These are phyloP conservation scores for Pantala flavescens DNA, from an alignment of 1,140 invertebrate species.

Conservation along the genomic window DNA sequence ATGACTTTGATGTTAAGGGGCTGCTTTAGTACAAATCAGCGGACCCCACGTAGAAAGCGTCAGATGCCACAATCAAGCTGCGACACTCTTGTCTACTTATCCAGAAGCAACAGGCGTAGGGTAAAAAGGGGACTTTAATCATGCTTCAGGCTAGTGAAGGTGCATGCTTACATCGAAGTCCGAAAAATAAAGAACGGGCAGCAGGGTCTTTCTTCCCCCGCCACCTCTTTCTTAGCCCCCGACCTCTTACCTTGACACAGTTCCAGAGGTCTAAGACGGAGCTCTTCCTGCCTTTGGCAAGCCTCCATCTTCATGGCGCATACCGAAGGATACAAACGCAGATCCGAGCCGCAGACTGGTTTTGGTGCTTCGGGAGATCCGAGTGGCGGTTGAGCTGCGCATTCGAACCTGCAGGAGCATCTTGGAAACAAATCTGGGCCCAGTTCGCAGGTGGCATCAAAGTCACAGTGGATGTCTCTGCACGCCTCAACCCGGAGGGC, in stretches of 20 bases:
- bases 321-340: slow-evolving; percentile 64
- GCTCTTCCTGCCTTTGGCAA: slow-evolving; percentile 70
- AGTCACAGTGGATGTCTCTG: slow-evolving; percentile 70
- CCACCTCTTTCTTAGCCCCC: background rate
- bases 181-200: background rate
- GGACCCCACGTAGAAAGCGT: too few species aligned
- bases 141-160: background rate
- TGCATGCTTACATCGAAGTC: background rate
- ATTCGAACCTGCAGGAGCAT: slow-evolving; percentile 66
- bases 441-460: slow-evolving; percentile 69
- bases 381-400: slow-evolving; percentile 35
- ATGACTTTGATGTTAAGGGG: too few species aligned
- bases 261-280: slow-evolving; percentile 63
- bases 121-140: background rate
- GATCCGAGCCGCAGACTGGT: slow-evolving; percentile 74
- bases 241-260: slow-evolving; percentile 61
- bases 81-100: too few species aligned
- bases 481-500: slow-evolving; percentile 44
- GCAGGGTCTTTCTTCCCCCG: background rate
- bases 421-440: slow-evolving; percentile 62
- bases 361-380: slow-evolving; percentile 41
- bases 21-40: too few species aligned
- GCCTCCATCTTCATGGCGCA: slow-evolving; percentile 80
- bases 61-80: too few species aligned
- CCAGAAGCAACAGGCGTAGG: too few species aligned